Base-by-base conservation (phyloP, 2,113 vertebrate species). In the Oostethus manadensis region DNA sequence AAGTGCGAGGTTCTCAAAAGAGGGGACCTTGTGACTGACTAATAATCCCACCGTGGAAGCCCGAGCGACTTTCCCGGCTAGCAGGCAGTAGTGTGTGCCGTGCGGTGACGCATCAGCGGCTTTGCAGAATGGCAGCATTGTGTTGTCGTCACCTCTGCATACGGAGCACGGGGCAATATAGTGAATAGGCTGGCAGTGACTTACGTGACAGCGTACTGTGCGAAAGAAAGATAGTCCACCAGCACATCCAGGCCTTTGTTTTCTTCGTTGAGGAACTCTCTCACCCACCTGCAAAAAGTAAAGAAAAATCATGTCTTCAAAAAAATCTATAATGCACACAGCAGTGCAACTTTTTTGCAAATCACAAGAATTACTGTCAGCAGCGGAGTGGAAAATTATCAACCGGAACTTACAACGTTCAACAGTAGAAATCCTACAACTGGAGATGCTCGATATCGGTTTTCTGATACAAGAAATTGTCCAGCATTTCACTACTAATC, bases 191-290 rank as follows among this genome's bases (percentile, higher is more conserved):
- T 50, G 62, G 38, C 23, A 10, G 63, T 42, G 75, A 88, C 97
- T 98, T 89, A 99, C 96, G 94, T 98, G 90, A 99, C 96, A 10
- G 96, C 95, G 1, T 94, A 99, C 88, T 99, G 97, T 14, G 97
- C 97, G 75, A 99, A 98, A 1, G 96, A 98, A 42, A 99, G 91
- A 81, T 99, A 99, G 47, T 99, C 96, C 89, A 99, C 96, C 78
- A 99, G 88, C 26, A 99, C 92, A 46, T 99, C 96, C 69, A 99
- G 89, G 46, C 97, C 97, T 88, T 95, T 95, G 84, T 99, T 99
- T 56, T 98, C 96, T 65, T 99, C 95, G 10, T 99, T 99, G 80
- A 99, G 81, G 90, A 98, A 99, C 77, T 99, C 97, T 71, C 97
- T 89, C 73, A 99, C 97, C 97, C 97, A 99, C 54, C 97, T 99